phyloP scores from a whole-genome alignment of 2,888 invertebrate species.

The Dasypogon diadema region DNA sequence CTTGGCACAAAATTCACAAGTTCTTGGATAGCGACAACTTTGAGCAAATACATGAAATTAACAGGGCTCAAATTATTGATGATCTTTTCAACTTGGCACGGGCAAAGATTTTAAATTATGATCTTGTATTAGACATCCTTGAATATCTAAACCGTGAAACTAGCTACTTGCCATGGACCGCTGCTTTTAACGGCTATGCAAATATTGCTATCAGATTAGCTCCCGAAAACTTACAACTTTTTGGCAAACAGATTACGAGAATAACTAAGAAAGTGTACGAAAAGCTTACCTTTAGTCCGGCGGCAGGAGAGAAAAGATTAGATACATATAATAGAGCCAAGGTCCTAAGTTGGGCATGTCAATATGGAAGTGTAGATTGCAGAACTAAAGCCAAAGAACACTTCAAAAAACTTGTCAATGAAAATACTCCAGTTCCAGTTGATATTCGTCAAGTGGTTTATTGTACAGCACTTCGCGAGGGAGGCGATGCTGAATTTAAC shows the following conservation, averaged over 20 bases:
- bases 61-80: constrained; percentile 84
- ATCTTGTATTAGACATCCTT: constrained; percentile 75
- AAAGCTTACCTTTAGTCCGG: constrained; percentile 70
- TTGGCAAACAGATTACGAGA: constrained; percentile 67
- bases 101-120: constrained; percentile 73
- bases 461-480: constrained; percentile 79
- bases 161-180: constrained; percentile 83
- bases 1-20: constrained; percentile 75
- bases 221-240: constrained; percentile 58
- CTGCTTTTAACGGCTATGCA: constrained; percentile 71
- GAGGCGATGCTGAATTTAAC: constrained; percentile 74
- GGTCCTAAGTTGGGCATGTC: constrained; percentile 76
- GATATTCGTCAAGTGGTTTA: constrained; percentile 80
- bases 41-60: constrained; percentile 73
- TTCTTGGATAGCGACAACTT: constrained; percentile 63
- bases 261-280: constrained; percentile 70
- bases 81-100: constrained; percentile 83
- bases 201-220: constrained; percentile 65
- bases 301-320: constrained; percentile 69
- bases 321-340: constrained; percentile 73
- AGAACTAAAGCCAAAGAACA: constrained; percentile 67
- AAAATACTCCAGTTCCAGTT: constrained; percentile 68
- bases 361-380: constrained; percentile 73
- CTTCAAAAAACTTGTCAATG: constrained; percentile 63
- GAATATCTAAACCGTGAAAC: constrained; percentile 77